Evolutionary conservation across 2,113 vertebrate genomes (phyloP).

Genomic region (Pseudonaja textilis): DNA sequence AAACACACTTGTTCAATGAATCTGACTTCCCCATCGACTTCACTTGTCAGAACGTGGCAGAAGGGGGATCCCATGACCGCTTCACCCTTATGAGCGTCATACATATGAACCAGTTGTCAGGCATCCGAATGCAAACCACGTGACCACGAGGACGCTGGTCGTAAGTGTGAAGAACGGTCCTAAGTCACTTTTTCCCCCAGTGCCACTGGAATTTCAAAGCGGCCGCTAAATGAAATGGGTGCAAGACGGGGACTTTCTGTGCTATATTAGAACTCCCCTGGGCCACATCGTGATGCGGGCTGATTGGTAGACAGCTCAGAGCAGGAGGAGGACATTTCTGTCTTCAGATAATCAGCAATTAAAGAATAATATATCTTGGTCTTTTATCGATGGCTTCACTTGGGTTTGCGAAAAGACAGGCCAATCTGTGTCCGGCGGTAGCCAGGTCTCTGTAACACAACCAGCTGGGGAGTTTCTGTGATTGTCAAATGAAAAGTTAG

Average conservation of each 20-base stretch:
- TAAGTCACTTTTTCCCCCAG: not conserved
- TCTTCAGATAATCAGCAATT: not conserved
- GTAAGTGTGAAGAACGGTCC: not conserved
- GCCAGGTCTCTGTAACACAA: not conserved
- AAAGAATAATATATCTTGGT: not conserved
- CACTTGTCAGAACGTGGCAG: not conserved
- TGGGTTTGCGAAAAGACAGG: not conserved
- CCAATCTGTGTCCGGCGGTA: not conserved
- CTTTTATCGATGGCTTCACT: not conserved
- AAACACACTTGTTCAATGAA: not conserved
- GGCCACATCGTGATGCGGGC: not conserved
- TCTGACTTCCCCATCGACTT: not conserved
- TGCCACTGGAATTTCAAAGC: not conserved
- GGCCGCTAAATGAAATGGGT: not conserved
- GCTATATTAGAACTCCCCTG: not conserved
- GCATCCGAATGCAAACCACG: not conserved
- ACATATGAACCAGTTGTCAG: not conserved
- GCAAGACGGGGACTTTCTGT: not conserved
- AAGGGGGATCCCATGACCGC: not conserved
- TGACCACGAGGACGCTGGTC: not conserved
- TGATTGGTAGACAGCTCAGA: not conserved
- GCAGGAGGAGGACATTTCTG: not conserved
- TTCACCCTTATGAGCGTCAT: not conserved
- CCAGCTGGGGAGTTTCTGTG: not conserved
- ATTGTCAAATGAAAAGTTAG: not conserved